phyloP scores from a whole-genome alignment of 2,797 vertebrate genomes.

The Telmatherina bonti region DNA sequence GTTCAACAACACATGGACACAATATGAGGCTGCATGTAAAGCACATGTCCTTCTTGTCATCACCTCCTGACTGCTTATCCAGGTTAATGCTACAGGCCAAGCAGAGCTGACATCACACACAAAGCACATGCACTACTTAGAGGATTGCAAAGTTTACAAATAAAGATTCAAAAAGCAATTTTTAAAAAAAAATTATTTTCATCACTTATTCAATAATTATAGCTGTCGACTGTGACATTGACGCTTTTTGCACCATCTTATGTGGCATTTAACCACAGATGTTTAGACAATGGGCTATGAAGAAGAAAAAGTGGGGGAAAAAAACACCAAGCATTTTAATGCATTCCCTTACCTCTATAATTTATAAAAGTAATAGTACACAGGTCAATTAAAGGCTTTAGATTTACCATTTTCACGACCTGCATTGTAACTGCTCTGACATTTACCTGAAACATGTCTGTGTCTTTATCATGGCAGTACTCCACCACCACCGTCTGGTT shows the following conservation, averaged over 20 bases:
- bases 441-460: conserved; percentile 98
- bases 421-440: not conserved
- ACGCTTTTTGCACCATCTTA: not conserved
- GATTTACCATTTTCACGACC: not conserved
- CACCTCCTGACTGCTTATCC: conserved; percentile 30
- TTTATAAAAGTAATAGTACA: not conserved
- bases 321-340: not conserved
- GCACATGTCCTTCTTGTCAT: conserved; percentile 35
- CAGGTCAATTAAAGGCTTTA: not conserved
- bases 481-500: conserved; percentile 98
- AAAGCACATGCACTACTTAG: conserved; percentile 4
- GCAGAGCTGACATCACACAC: conserved; percentile 14
- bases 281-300: not conserved
- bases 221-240: not conserved
- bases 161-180: too few relatives aligned
- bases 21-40: conserved; percentile 21
- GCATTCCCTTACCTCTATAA: not conserved
- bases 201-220: not conserved
- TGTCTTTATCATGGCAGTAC: conserved; percentile 96
- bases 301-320: not conserved
- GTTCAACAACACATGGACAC: conserved; percentile 30
- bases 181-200: not conserved
- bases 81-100: conserved; percentile 41
- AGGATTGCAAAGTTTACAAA: not conserved
- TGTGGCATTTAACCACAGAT: not conserved